Evolutionary conservation across 1,140 invertebrate species (phyloP), one percentile per base, ranked within the genome.

Genomic region (Ceratitis capitata): DNA sequence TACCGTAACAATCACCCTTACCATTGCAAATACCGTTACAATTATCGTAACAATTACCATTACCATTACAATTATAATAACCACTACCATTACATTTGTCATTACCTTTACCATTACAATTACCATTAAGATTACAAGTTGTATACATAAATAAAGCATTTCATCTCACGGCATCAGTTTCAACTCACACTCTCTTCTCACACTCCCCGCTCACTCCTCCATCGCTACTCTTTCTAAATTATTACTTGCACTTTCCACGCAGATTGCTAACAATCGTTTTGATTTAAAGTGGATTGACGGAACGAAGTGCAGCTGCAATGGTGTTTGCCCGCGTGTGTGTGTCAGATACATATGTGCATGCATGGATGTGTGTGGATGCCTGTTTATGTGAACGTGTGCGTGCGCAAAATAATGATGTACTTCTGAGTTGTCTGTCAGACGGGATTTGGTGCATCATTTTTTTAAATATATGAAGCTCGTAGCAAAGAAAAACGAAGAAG

Each of bases 211-310:
- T 35, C 23, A 16, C 39, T 10, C 12, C 3, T 12, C 2, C 69
- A n/a, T 47, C 69, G 32, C 23, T 78, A n/a, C n/a, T n/a, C n/a
- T n/a, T n/a, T n/a, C 69, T 78, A 32, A 78, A 78, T 45, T 78
- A 78, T 78, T 45, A 78, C 69, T 78, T 78, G 69, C 69, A 78
- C 69, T 78, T 78, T 78, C 69, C 69, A 47, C n/a, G 39, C 69
- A 78, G 69, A 78, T 32, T 42, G 69, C 69, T 42, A 45, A 78
- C 69, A 78, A 78, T 78, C 69, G 69, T 78, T 78, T 78, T 78
- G 69, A 78, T 78, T 78, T 78, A n/a, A 78, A 47, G 42, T 26
- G 69, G 69, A 45, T 78, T 78, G 69, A 78, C 69, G 69, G n/a
- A 45, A 45, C 39, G 39, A 78, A 78, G 35, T 78, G 69, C 69